phyloP scores from a whole-genome alignment of 2,797 vertebrate species.

The Halcyon badia region DNA sequence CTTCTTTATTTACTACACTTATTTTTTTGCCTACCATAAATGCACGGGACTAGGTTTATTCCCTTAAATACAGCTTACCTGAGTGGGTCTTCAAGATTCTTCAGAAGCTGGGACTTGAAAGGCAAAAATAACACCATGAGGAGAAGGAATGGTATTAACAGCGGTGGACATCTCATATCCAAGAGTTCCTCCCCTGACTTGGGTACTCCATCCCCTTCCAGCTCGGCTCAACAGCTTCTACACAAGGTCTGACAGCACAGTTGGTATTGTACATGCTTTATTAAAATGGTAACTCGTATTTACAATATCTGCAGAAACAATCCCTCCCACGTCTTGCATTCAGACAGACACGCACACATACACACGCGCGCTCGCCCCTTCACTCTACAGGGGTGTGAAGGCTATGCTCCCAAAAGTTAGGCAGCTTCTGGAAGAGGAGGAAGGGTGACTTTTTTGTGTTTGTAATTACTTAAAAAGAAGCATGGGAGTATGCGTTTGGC shows the following conservation, averaged over 20 bases:
- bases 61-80: conserved; percentile 65
- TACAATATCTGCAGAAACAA: conserved; percentile 90
- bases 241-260: conserved; percentile 86
- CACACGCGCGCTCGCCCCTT: conserved; percentile 70
- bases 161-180: not conserved
- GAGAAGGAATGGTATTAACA: not conserved
- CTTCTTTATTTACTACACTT: not conserved
- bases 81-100: conserved; percentile 19
- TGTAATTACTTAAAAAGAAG: conserved; percentile 79
- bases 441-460: conserved; percentile 67
- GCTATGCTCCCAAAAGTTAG: conserved; percentile 73
- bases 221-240: conserved; percentile 82
- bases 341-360: conserved; percentile 82
- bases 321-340: conserved; percentile 77
- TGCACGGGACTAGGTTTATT: not conserved
- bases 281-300: conserved; percentile 96
- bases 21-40: not conserved
- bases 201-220: not conserved
- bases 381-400: conserved; percentile 69
- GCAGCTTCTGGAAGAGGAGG: conserved; percentile 77
- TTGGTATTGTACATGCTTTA: conserved; percentile 98
- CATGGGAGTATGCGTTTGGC: conserved; percentile 86
- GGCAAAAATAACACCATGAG: not conserved
- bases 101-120: conserved; percentile 30
- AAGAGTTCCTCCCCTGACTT: not conserved